Conservation (phyloP, 23 tunicate genomes). For the Ascidia mentula region DNA sequence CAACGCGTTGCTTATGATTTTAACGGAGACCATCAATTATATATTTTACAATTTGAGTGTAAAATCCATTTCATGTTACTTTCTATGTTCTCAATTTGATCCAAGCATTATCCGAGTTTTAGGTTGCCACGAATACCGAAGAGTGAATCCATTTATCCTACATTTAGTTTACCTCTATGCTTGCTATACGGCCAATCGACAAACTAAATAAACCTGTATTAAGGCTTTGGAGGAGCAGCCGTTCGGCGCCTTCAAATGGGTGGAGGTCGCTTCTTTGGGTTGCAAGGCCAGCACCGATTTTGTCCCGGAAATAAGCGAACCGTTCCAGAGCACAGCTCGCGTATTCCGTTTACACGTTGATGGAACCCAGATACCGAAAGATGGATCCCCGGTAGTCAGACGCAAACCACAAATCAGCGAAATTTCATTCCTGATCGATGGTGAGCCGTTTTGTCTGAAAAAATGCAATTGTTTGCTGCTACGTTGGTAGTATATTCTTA, state of each 20-base stretch:
- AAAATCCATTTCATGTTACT: no score
- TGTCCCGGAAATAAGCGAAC: constrained; percentile 24
- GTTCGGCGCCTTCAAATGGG: constrained; percentile 41
- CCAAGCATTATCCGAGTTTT: no score
- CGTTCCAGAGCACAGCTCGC: constrained; percentile 36
- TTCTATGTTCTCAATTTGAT: no score
- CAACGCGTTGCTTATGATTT: no score
- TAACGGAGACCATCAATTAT: no score
- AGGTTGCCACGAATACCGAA: no score
- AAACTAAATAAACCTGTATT: not conserved
- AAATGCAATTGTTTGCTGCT: no score
- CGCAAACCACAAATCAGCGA: constrained; percentile 55
- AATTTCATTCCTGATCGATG: constrained; percentile 41
- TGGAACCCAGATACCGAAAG: constrained; percentile 36
- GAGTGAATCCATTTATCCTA: no score
- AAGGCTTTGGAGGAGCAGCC: constrained; percentile 41
- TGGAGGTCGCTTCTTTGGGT: constrained; percentile 50
- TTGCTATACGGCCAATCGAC: not conserved
- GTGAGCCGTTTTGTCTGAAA: no score
- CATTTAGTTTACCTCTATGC: not conserved
- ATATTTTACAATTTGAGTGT: not conserved
- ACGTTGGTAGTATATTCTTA: no score
- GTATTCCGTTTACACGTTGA: constrained; percentile 39
- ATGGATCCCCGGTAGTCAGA: not conserved
- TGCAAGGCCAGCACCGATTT: constrained; percentile 45